Percentiles rank a stretch among this genome's conserved stretches.
Conservation (phyloP, 2,797 vertebrate species). For the Prunella strophiata region DNA sequence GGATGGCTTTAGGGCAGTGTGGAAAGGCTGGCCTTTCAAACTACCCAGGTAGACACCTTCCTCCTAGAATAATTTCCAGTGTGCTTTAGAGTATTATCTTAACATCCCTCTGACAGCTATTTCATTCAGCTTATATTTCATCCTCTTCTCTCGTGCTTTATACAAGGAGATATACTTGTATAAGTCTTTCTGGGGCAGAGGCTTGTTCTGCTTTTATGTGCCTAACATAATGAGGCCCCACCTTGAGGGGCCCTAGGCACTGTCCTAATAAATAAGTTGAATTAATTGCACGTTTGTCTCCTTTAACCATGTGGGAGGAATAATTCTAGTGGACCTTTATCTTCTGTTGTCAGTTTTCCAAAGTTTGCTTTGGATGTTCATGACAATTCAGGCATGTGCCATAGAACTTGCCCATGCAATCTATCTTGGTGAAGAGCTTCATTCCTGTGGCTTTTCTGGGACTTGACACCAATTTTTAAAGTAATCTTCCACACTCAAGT, state of each 20-base stretch:
- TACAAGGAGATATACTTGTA: neutral
- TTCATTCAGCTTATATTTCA: neutral
- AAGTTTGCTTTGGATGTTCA: constrained; percentile 7
- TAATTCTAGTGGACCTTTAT: neutral
- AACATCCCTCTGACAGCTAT: neutral
- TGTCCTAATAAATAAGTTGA: constrained; percentile 16
- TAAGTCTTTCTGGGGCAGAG: neutral
- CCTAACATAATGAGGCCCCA: neutral
- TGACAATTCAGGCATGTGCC: neutral
- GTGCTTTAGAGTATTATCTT: neutral
- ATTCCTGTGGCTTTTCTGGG: neutral
- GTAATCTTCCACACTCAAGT: neutral
- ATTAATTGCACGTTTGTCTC: neutral
- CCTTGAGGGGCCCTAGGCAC: neutral
- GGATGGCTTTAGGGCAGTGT: neutral
- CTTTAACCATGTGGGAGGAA: neutral
- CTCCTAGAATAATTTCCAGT: neutral
- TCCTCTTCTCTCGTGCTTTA: neutral
- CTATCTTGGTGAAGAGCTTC: neutral
- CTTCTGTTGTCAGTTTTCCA: neutral
- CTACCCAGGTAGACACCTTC: neutral
- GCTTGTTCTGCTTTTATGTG: neutral
- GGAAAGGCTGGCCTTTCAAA: neutral
- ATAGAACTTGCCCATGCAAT: constrained; percentile 8
- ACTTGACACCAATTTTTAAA: neutral